phyloP scores from a whole-genome alignment of 2,113 vertebrate species.

The Oxyura jamaicensis region DNA sequence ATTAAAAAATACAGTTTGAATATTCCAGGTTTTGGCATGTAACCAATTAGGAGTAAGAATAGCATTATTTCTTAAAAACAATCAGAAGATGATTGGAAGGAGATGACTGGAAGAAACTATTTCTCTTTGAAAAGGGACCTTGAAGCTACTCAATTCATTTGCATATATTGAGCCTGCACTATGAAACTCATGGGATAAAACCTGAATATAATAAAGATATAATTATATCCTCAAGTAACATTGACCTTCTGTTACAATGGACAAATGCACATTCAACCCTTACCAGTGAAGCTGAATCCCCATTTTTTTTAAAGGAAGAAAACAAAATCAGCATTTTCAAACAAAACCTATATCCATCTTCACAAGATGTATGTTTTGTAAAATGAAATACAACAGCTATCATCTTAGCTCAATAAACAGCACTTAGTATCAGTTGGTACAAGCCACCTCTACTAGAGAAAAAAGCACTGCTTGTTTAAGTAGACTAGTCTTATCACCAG shows the following conservation, averaged over 20 bases:
- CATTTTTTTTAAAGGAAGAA: background rate
- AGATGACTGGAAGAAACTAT: background rate
- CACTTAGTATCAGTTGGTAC: background rate
- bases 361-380: background rate
- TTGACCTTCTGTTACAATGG: background rate
- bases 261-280: background rate
- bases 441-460: background rate
- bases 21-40: background rate
- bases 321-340: background rate
- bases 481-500: background rate
- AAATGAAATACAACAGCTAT: background rate
- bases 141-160: background rate
- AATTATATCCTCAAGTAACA: background rate
- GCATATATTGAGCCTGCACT: background rate
- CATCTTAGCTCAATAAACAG: background rate
- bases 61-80: background rate
- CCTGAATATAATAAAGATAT: background rate
- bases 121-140: background rate
- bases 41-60: background rate
- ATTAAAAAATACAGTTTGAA: background rate
- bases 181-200: background rate
- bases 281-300: background rate
- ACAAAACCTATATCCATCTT: background rate
- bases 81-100: background rate
- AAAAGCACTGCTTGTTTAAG: background rate